Evolutionary conservation across 64 coral and sea anemone genomes (phyloP).

Genomic region (Actinia tenebrosa): DNA sequence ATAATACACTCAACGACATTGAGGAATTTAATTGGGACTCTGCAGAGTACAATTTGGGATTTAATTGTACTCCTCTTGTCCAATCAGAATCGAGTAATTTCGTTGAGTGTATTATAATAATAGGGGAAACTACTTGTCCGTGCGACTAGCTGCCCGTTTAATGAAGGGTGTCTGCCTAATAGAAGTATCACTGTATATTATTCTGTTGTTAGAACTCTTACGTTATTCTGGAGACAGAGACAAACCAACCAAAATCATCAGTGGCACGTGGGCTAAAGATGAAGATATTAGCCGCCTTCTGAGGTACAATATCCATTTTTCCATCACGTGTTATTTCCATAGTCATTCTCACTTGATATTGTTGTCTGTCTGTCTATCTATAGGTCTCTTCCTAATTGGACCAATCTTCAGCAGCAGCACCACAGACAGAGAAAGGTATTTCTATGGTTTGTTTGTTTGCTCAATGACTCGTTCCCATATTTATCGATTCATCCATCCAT

Average conservation of each 20-base stretch:
- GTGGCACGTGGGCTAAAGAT: slow-evolving; percentile 93
- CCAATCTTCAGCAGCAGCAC: slow-evolving; percentile 49
- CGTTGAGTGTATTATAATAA: no score
- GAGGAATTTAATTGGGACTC: no score
- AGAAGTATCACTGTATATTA: background rate
- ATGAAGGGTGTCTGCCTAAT: no score
- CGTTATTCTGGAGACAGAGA: slow-evolving; percentile 54
- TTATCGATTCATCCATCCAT: no score
- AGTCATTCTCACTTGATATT: background rate
- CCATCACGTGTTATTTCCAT: no score
- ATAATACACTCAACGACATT: no score
- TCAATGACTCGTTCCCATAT: background rate
- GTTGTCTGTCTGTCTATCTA: background rate
- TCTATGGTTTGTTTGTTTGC: background rate
- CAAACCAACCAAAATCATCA: slow-evolving; percentile 76
- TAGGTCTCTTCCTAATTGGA: slow-evolving; percentile 75
- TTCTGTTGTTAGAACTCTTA: slow-evolving; percentile 49
- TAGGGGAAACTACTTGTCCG: no score
- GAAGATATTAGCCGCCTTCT: slow-evolving; percentile 95
- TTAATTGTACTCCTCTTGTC: no score
- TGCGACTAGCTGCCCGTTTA: no score
- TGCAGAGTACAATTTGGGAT: no score
- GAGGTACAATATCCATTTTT: slow-evolving; percentile 46
- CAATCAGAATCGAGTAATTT: no score
- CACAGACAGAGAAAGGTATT: slow-evolving; percentile 56